A percentile compares a stretch with the other conserved stretches of the same genome.
phyloP scores from a whole-genome alignment of 2,113 vertebrate species.

The Corydoras maculifer region DNA sequence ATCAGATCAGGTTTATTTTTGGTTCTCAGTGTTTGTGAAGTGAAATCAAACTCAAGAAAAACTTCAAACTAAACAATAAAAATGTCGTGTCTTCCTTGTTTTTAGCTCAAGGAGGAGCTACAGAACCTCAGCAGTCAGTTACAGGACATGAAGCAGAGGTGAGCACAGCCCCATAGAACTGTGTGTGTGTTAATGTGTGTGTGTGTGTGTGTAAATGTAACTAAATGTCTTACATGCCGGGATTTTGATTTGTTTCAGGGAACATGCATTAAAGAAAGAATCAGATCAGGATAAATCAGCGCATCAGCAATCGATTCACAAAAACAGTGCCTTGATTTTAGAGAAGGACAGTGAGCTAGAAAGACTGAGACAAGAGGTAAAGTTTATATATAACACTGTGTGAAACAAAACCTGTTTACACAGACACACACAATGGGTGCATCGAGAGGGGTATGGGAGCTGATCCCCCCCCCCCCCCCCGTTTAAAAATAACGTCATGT shows the following conservation, averaged over 20 bases:
- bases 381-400: too few species aligned
- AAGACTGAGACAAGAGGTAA: conserved; percentile 73
- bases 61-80: too few species aligned
- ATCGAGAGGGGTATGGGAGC: too few species aligned
- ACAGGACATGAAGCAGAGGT: conserved; percentile 91
- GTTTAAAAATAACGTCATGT: too few species aligned
- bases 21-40: too few species aligned
- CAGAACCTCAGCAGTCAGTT: conserved; percentile 86
- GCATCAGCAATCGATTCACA: conserved; percentile 78
- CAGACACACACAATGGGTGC: too few species aligned
- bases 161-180: conserved; percentile 19
- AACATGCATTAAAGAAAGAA: conserved; percentile 62
- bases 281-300: conserved; percentile 79
- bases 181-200: too few species aligned
- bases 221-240: not conserved
- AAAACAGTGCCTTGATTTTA: conserved; percentile 88
- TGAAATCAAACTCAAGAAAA: too few species aligned
- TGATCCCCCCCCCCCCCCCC: too few species aligned
- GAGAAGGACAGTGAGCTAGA: conserved; percentile 85
- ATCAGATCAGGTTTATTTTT: too few species aligned
- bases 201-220: too few species aligned
- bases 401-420: too few species aligned
- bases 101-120: conserved; percentile 81
- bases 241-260: not conserved
- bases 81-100: not conserved